Evolutionary conservation across 2,888 invertebrate genomes (phyloP).

Genomic region (Latheticus oryzae): DNA sequence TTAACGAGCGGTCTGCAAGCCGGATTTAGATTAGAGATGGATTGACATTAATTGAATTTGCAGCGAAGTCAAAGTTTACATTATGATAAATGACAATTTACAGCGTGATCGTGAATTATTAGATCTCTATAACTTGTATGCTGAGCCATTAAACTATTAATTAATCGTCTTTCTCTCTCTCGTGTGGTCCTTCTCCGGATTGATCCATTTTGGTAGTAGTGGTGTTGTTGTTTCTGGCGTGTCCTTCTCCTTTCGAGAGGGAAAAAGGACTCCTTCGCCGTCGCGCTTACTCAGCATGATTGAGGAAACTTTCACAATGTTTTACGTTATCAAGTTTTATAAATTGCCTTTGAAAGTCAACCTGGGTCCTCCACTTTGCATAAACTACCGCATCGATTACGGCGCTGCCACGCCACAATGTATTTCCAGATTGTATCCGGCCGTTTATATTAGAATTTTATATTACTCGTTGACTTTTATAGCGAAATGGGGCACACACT

Average conservation of each 20-base stretch:
- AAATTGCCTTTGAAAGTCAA: constrained; percentile 63
- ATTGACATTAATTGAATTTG: constrained; percentile 65
- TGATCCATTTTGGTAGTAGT: constrained; percentile 44
- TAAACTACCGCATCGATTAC: constrained; percentile 64
- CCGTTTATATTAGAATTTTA: constrained; percentile 65
- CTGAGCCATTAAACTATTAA: constrained; percentile 62
- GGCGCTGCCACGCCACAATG: constrained; percentile 59
- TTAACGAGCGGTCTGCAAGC: constrained; percentile 51
- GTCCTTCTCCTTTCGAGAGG: constrained; percentile 16
- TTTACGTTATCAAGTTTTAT: constrained; percentile 64
- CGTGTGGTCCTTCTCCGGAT: constrained; percentile 11
- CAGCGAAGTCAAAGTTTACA: constrained; percentile 63
- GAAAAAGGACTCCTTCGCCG: constrained; percentile 1
- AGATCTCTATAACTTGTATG: constrained; percentile 60
- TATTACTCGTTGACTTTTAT: constrained; percentile 64
- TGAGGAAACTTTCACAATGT: constrained; percentile 61
- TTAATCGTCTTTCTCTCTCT: constrained; percentile 52
- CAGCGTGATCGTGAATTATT: constrained; percentile 63
- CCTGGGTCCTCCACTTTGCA: constrained; percentile 63
- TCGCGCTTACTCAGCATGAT: constrained; percentile 51
- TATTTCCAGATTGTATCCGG: constrained; percentile 65
- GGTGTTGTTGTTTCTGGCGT: neutral
- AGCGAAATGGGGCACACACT: constrained; percentile 62
- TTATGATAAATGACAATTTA: constrained; percentile 65
- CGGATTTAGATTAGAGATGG: constrained; percentile 54